phyloP scores from a whole-genome alignment of 2,888 invertebrate species.

The Poecilus cupreus region DNA sequence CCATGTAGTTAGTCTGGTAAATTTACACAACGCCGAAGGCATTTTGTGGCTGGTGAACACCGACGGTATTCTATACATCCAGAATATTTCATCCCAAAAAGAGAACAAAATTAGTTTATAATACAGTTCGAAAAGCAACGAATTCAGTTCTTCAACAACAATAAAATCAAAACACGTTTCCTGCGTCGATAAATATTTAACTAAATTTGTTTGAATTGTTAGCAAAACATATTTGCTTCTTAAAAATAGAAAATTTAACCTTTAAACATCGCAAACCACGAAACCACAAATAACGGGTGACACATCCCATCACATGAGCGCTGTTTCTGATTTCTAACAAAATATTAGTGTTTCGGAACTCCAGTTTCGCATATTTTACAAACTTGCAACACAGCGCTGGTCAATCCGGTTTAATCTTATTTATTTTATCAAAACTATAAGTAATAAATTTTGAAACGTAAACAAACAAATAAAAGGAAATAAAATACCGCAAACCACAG shows the following conservation, averaged over 20 bases:
- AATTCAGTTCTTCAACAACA: too few relatives aligned
- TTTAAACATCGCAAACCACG: not conserved
- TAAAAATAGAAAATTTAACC: constrained; percentile 13
- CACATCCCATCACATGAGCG: not conserved
- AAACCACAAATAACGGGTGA: constrained; percentile 12
- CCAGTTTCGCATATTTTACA: not conserved
- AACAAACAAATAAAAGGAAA: not conserved
- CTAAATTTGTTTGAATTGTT: constrained; percentile 15
- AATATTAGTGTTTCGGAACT: too few relatives aligned
- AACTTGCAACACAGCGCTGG: not conserved
- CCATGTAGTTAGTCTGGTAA: not conserved
- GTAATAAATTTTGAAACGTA: not conserved
- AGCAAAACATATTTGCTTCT: not conserved
- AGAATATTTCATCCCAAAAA: too few relatives aligned
- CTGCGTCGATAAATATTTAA: constrained; percentile 8
- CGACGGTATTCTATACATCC: too few relatives aligned
- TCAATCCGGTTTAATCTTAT: not conserved
- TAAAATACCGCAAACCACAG: not conserved
- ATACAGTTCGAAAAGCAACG: not conserved
- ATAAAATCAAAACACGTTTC: constrained; percentile 33
- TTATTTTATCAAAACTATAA: not conserved
- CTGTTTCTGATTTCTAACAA: not conserved
- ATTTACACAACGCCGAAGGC: too few relatives aligned
- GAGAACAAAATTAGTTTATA: too few relatives aligned
- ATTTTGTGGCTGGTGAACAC: too few relatives aligned